Conservation (phyloP, 1,140 invertebrate genomes). For the Panonychus citri region DNA sequence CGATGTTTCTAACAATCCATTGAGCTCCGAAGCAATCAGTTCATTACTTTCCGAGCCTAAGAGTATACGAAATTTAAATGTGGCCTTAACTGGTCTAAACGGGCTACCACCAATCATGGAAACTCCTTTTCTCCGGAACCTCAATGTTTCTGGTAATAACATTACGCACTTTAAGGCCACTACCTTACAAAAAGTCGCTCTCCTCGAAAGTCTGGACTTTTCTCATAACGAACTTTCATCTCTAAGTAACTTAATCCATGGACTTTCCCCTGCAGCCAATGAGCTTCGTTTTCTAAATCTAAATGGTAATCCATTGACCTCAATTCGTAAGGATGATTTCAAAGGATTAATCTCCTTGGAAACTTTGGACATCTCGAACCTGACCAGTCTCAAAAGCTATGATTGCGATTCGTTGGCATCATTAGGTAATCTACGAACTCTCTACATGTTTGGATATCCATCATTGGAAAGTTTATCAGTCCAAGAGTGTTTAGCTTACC, state of each 20-base stretch:
- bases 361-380: slow-evolving; percentile 36
- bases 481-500: slow-evolving; percentile 40
- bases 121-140: slow-evolving; percentile 52
- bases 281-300: slow-evolving; percentile 43
- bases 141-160: slow-evolving; percentile 59
- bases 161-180: slow-evolving; percentile 37
- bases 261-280: slow-evolving; percentile 38
- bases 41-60: slow-evolving; percentile 65
- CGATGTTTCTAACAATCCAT: slow-evolving; percentile 60
- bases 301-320: slow-evolving; percentile 46
- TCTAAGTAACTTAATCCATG: slow-evolving; percentile 21
- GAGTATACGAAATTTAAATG: slow-evolving; percentile 50
- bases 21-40: slow-evolving; percentile 41
- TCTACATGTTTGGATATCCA: slow-evolving; percentile 47
- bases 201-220: slow-evolving; percentile 49
- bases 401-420: slow-evolving; percentile 56
- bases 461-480: slow-evolving; percentile 56
- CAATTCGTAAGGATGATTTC: slow-evolving; percentile 46
- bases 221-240: slow-evolving; percentile 44
- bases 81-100: slow-evolving; percentile 49
- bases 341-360: slow-evolving; percentile 37
- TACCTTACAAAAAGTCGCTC: slow-evolving; percentile 44
- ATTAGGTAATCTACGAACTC: slow-evolving; percentile 37
- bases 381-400: slow-evolving; percentile 42
- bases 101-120: slow-evolving; percentile 32